Percentiles rank a stretch among this genome's conserved stretches.
These are phyloP conservation scores for Diplazon laetatorius DNA, from an alignment of 2,888 invertebrate species.

Conservation along the genomic window DNA sequence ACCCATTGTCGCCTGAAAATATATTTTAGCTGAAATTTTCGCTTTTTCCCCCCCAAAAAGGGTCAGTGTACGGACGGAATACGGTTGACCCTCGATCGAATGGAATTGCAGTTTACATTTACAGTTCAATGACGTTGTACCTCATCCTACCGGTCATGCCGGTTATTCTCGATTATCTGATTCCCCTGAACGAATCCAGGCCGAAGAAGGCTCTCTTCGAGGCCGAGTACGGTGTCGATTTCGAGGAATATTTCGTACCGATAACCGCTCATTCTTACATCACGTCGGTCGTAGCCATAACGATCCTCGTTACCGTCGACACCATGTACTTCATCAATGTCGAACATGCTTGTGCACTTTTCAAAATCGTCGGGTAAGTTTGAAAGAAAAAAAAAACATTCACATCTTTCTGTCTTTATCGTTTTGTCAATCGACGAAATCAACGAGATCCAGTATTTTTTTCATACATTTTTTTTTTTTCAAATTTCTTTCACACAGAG, in stretches of 20 bases:
- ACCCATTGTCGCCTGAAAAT: no score
- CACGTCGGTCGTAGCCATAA: neutral
- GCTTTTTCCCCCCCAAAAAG: no score
- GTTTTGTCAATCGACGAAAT: no score
- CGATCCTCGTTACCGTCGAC: slow-evolving; percentile 22
- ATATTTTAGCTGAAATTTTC: no score
- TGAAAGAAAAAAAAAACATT: no score
- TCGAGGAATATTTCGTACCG: slow-evolving; percentile 58
- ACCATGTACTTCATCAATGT: slow-evolving; percentile 35
- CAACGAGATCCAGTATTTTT: no score
- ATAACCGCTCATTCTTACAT: slow-evolving; percentile 52
- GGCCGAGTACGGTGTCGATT: slow-evolving; percentile 57
- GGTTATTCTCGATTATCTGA: slow-evolving; percentile 50
- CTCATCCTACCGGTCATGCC: slow-evolving; percentile 41
- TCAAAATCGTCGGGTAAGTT: slow-evolving; percentile 40
- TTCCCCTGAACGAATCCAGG: slow-evolving; percentile 55
- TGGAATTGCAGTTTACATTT: slow-evolving; percentile 15
- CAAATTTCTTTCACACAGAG: no score
- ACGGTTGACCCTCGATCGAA: no score
- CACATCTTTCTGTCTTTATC: no score
- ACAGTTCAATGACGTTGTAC: slow-evolving; percentile 17
- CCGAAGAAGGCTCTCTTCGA: slow-evolving; percentile 40
- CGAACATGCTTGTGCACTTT: slow-evolving; percentile 43
- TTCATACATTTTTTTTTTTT: no score
- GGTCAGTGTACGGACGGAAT: no score